Conservation (phyloP, 53 echinoderm and acorn worm genomes). For the Hippasteria phrygiana region DNA sequence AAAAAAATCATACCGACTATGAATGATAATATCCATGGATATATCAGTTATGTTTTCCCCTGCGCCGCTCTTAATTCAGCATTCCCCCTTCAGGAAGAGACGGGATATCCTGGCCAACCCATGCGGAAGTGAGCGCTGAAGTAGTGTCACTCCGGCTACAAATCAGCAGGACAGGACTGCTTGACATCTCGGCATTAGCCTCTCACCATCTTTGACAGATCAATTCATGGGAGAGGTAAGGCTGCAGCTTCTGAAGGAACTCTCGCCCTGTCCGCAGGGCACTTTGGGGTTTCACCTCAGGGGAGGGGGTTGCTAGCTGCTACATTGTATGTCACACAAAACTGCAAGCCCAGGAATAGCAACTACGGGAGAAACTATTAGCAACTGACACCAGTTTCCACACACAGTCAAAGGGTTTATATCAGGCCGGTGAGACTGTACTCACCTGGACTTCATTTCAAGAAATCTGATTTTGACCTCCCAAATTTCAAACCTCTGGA, state of each 20-base stretch:
- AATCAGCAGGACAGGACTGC: conserved; percentile 48
- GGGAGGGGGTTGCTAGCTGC: not conserved
- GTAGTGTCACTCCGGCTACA: conserved; percentile 64
- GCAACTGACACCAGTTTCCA: not conserved
- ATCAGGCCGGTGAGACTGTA: not conserved
- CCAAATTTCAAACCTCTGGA: not conserved
- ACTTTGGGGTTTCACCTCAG: not conserved
- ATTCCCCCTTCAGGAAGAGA: conserved; percentile 59
- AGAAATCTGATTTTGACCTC: not conserved
- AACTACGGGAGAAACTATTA: conserved; percentile 3
- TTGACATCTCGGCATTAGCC: conserved; percentile 46
- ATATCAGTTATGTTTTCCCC: conserved; percentile 65
- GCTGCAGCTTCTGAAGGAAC: not conserved
- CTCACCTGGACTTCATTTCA: not conserved
- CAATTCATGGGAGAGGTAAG: conserved; percentile 60
- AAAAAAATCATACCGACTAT: conserved; percentile 19
- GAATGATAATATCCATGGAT: conserved; percentile 61
- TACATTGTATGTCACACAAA: not conserved
- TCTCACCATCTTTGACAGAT: conserved; percentile 62
- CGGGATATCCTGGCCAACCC: conserved; percentile 64
- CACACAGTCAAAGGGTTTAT: not conserved
- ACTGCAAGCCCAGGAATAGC: conserved; percentile 10
- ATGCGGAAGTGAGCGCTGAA: conserved; percentile 62
- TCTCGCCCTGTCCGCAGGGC: conserved; percentile 13
- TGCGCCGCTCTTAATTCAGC: conserved; percentile 62